These are phyloP conservation scores for Caranx melampygus DNA, from an alignment of 2,113 vertebrate genomes.

Conservation along the genomic window DNA sequence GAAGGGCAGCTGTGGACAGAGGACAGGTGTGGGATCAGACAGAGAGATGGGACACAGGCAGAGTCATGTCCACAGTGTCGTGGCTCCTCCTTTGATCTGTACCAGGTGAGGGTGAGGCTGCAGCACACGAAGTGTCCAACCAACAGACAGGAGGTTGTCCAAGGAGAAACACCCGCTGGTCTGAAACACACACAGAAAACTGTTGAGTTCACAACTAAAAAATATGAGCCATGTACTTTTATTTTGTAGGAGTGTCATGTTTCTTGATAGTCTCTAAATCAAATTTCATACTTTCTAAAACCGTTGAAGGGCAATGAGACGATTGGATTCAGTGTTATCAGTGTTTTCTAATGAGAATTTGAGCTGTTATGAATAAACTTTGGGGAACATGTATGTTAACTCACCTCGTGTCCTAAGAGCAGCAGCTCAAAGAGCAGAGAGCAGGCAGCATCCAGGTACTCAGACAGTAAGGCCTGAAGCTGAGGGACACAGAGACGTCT, in stretches of 20 bases:
- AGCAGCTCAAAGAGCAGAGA: constrained; percentile 82
- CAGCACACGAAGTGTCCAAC: constrained; percentile 80
- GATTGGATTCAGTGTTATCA: too few species aligned
- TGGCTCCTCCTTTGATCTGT: constrained; percentile 10
- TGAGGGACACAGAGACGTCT: not conserved
- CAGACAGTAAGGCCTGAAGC: constrained; percentile 67
- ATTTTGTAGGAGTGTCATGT: too few species aligned
- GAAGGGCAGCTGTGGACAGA: constrained; percentile 67
- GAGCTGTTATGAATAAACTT: too few species aligned
- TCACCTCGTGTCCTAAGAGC: constrained; percentile 78
- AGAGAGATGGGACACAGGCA: not conserved
- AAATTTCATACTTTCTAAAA: too few species aligned
- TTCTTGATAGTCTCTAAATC: too few species aligned
- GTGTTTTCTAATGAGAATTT: too few species aligned
- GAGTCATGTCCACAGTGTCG: not conserved
- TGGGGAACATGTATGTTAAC: not conserved
- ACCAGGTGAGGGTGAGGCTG: constrained; percentile 80
- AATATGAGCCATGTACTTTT: too few species aligned
- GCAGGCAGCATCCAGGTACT: constrained; percentile 80
- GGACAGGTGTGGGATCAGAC: not conserved
- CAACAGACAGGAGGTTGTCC: constrained; percentile 75
- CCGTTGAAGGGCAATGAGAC: too few species aligned
- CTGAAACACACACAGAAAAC: constrained; percentile 62
- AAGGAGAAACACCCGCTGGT: constrained; percentile 62
- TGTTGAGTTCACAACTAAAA: too few species aligned